Base-by-base conservation (phyloP, 2,888 invertebrate species). In the Callosobruchus maculatus region DNA sequence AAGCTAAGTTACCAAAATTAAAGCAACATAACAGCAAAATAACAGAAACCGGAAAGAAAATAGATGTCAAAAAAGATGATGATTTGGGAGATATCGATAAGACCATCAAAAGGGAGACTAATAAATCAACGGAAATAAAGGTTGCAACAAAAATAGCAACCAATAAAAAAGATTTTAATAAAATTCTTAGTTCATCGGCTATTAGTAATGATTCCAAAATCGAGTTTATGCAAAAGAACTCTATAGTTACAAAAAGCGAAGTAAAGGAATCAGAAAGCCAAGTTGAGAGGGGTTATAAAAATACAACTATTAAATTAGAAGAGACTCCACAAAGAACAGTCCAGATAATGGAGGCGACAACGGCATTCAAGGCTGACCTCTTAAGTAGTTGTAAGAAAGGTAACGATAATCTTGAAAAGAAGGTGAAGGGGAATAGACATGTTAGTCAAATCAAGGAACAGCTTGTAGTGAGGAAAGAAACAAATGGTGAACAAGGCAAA, bases 1-100 rank as follows among this genome's bases (percentile, higher is more conserved):
- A 49, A 18, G 71, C 66, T 30, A 75, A 75, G 70, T 72, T 72
- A 70, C 69, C 71, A 70, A 70, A 68, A 21, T 70, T 72, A 20
- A 80, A 80, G 67, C 79, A 78, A 74, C 73, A 77, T 68, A 26
- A 71, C 7, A 73, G 74, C 67, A 71, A 73, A 67, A 70, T 71
- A n/a, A 74, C 74, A 49, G 31, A 73, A 20, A 75, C 71, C 5
- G 77, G 75, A 31, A 73, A 74, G 21, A 75, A 73, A 49, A 71
- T 70, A 21, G 73, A 72, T 67, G 72, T 76, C 5, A 74, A 75
- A 0, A 76, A 77, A 70, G 68, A 74, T 3, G 69, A 73, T 7
- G 72, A 74, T 18, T 49, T 13, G 13, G 49, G 18, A 49, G 49
- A 49, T 49, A 13, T 18, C 49, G 13, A 13, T 49, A 49, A 49